Base-by-base conservation (phyloP, 2,888 invertebrate species). In the Troides oblongomaculatus region DNA sequence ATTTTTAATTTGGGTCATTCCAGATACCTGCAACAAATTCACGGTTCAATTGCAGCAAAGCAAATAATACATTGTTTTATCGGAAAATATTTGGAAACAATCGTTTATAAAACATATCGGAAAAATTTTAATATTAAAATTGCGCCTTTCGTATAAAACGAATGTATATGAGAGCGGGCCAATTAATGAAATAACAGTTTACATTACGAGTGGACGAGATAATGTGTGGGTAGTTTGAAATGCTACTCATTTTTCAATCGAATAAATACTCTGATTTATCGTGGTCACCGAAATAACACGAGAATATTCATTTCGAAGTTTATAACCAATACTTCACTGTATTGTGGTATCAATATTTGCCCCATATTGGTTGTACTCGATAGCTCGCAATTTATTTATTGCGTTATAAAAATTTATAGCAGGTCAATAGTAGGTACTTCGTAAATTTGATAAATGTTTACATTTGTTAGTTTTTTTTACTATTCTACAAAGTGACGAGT, bases 11-110 rank as follows among this genome's bases (percentile, higher is more conserved):
- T 87, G 82, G 85, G 79, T 86, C 91, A 92, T 92, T 89, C 87
- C 92, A 88, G 80, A 85, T 83, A 85, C 80, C 92, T 92, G 90
- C 66, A 89, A 91, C 81, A 84, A 88, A 69, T 66, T 57, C 58
- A 62, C 59, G 8, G n/a, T 23, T 61, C 39, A 69, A 64, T 68
- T 64, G 60, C 23, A 25, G 14, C 21, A n/a, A 39, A 25, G 36
- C 6, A 68, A 68, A 68, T 60, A 64, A 18, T 50, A 39, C 39
- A 65, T 30, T 23, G 64, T 57, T 62, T 65, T 58, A 62, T 46
- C 30, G 64, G 57, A 64, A 57, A 65, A 65, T 17, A 57, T 62
- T 18, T 30, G 21, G 50, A 53, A 46, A 39, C 21, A 3, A 72
- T 21, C 14, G 18, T 1, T 18, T 25, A 56, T n/a, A 23, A 58